Base-by-base conservation (phyloP, 2,797 vertebrate species). In the Muraenolepis orangiensis region DNA sequence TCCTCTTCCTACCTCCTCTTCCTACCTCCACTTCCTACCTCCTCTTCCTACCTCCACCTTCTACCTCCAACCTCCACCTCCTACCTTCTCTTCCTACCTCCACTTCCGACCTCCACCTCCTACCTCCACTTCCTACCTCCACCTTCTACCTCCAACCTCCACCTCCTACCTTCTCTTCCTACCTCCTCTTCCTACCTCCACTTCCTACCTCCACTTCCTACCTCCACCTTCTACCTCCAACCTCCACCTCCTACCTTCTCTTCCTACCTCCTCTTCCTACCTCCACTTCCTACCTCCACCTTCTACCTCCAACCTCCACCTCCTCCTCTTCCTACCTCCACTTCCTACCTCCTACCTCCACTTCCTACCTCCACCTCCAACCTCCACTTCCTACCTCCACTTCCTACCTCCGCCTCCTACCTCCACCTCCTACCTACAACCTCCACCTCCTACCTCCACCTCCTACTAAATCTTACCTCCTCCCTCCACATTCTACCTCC, bases 271-370 rank as follows among this genome's bases (percentile, higher is more conserved):
- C n/a, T n/a, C 72, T 71, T 80, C 69, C 78, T 69, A 38, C 78
- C 78, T 57, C 34, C 69, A n/a, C n/a, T 78, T 73, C 78, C 70
- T 72, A 86, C 82, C 16, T 66, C 74, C 75, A 8, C 8, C 8
- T 12, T 38, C 85, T 81, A 80, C 82, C 78, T 81, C 78, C 78
- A 76, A n/a, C n/a, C n/a, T n/a, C n/a, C n/a, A n/a, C n/a, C n/a
- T n/a, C n/a, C n/a, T n/a, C n/a, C n/a, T n/a, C n/a, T 71, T 71
- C 79, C 75, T 66, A 13, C 78, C 78, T 57, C 34, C 69, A 78
- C 74, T n/a, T n/a, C n/a, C n/a, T n/a, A n/a, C n/a, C 78, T 72
- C 72, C 76, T 42, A 34, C 32, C 32, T 3, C 32, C 32, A 34
- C 32, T 7, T 34, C 32, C n/a, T n/a, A n/a, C n/a, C 32, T 34